A percentile compares a stretch with the other conserved stretches of the same genome.
phyloP scores from a whole-genome alignment of 1,140 invertebrate genomes.

The Uloborus diversus region DNA sequence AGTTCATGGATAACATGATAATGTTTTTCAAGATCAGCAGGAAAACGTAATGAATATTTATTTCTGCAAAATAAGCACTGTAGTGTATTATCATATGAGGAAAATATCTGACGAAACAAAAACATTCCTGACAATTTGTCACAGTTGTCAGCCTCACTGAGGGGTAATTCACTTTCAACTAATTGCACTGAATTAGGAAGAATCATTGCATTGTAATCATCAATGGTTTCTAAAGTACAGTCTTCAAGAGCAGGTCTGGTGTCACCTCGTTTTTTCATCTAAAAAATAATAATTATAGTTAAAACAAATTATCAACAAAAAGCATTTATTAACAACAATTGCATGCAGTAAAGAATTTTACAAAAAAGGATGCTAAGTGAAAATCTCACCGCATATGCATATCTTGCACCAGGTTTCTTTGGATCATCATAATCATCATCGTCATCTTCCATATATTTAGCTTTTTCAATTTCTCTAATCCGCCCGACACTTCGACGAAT shows the following conservation, averaged over 20 bases:
- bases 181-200: conserved; percentile 60
- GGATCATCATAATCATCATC: conserved; percentile 50
- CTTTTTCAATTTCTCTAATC: conserved; percentile 50
- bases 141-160: conserved; percentile 57
- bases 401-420: conserved; percentile 40
- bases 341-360: neutral
- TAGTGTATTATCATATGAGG: conserved; percentile 58
- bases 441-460: conserved; percentile 50
- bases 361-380: too few species aligned
- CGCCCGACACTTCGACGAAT: conserved; percentile 44
- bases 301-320: neutral
- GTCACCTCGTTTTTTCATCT: conserved; percentile 47
- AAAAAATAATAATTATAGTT: neutral
- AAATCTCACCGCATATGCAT: conserved; percentile 39
- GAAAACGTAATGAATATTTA: conserved; percentile 58
- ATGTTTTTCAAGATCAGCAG: conserved; percentile 61
- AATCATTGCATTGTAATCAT: conserved; percentile 56
- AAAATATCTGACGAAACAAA: conserved; percentile 60
- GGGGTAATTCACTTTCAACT: conserved; percentile 60
- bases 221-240: conserved; percentile 56
- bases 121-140: conserved; percentile 58
- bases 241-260: conserved; percentile 56
- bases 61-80: conserved; percentile 60
- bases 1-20: conserved; percentile 61
- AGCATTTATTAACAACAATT: neutral